phyloP scores from a whole-genome alignment of 2,797 vertebrate species.

The Petrocephalus sullivani region DNA sequence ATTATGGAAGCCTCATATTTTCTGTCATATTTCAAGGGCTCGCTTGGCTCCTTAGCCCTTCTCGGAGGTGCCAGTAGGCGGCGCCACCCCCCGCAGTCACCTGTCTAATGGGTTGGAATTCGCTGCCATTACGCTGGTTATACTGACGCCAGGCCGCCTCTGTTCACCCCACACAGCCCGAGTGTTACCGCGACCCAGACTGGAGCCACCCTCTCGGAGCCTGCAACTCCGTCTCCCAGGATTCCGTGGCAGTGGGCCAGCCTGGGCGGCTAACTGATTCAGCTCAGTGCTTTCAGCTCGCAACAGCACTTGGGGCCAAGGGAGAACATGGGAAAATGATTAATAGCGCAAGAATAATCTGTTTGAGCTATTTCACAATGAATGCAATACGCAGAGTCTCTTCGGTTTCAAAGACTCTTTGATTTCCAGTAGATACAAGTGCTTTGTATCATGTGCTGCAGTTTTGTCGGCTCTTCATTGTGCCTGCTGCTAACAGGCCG shows the following conservation, averaged over 20 bases:
- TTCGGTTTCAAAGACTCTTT: neutral
- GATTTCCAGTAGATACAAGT: conserved; percentile 2
- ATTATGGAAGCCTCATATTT: neutral
- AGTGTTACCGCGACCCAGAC: conserved; percentile 19
- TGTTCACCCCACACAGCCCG: conserved; percentile 7
- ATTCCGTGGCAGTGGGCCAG: conserved; percentile 21
- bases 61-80: neutral
- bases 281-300: conserved; percentile 3
- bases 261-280: conserved; percentile 11
- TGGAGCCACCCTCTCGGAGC: neutral
- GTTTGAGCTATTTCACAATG: neutral
- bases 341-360: conserved; percentile 15
- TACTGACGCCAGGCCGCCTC: neutral
- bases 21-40: neutral
- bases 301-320: neutral
- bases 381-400: neutral
- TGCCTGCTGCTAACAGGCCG: neutral
- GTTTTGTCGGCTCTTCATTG: neutral
- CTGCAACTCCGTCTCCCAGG: neutral
- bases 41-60: neutral
- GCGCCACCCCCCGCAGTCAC: neutral
- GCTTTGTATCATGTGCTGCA: neutral
- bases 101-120: neutral
- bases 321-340: conserved; percentile 21
- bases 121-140: neutral